These are phyloP conservation scores for Menidia menidia DNA, from an alignment of 2,797 vertebrate species.

Conservation along the genomic window DNA sequence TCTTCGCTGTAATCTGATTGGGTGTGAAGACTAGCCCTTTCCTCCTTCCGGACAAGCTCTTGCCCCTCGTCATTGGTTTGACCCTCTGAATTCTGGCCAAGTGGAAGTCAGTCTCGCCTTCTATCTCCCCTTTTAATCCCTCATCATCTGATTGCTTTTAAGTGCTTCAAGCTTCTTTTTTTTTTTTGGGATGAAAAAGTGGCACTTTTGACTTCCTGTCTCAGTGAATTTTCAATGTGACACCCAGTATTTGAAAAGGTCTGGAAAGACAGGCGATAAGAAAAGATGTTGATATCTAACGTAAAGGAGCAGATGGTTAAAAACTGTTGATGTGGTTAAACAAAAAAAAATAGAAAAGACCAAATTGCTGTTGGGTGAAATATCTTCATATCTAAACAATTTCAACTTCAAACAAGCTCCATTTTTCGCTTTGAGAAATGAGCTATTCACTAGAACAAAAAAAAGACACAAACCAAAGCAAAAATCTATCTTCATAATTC, in stretches of 20 bases:
- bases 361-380: constrained; percentile 39
- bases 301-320: constrained; percentile 15
- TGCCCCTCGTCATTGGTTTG: constrained; percentile 7
- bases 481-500: not conserved
- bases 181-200: constrained; percentile 18
- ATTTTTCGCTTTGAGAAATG: not conserved
- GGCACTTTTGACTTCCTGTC: constrained; percentile 37
- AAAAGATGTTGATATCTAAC: constrained; percentile 46
- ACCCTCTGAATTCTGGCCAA: constrained; percentile 14
- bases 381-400: constrained; percentile 1
- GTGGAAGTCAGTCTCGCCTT: constrained; percentile 21
- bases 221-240: constrained; percentile 48
- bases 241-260: constrained; percentile 36
- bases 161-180: not conserved
- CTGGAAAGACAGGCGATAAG: constrained; percentile 58
- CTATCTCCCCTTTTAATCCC: constrained; percentile 12
- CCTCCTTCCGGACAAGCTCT: constrained; percentile 18
- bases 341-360: not conserved
- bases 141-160: constrained; percentile 16
- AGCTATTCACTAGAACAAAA: not conserved
- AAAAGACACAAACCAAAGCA: not conserved
- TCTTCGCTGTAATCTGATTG: constrained; percentile 13
- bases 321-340: constrained; percentile 24
- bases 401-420: not conserved
- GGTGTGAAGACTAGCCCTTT: constrained; percentile 4